Evolutionary conservation across 2,888 invertebrate genomes (phyloP), one percentile per base, ranked within the genome.

Genomic region (Himalopsyche tibetana): DNA sequence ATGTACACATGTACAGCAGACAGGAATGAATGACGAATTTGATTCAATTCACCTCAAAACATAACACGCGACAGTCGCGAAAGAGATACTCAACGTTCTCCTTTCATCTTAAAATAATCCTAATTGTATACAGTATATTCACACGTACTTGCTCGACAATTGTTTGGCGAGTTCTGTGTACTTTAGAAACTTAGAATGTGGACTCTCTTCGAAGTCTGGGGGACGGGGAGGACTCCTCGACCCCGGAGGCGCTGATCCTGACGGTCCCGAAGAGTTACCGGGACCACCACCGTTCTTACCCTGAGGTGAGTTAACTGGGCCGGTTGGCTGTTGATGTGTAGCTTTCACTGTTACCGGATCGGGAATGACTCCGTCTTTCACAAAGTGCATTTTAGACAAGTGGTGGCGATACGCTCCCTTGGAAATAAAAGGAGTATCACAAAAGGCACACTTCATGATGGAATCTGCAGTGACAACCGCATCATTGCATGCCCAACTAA

Each of bases 131-230:
- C 86, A 88, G 87, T 88, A 84, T 83, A 84, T 86, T 95, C 96
- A 97, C 95, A 97, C 97, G 94, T 98, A 98, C 94, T 98, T 98
- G 94, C 98, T 98, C 91, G 98, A 98, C 92, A 99, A 94, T 94
- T 99, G 99, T 93, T 99, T 99, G 91, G 99, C 99, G 93, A 99
- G 95, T 94, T 99, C 98, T 91, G 98, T 98, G 94, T 99, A 99
- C 94, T 99, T 99, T 90, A 98, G 96, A 94, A 99, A 99, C 94
- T 99, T 99, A 90, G 99, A 98, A 93, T 98, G 98, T 82, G 98
- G 97, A 91, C 97, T 98, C 92, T 98, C 98, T 90, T 98, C 98
- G 91, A 96, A 96, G 55, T 95, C 92, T 91, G 94, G 91, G 91
- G 94, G 91, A 89, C 90, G 91, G 85, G 93, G 92, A 88, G 95